Base-by-base conservation (phyloP, 2,888 invertebrate genomes). In the Nomada flava region DNA sequence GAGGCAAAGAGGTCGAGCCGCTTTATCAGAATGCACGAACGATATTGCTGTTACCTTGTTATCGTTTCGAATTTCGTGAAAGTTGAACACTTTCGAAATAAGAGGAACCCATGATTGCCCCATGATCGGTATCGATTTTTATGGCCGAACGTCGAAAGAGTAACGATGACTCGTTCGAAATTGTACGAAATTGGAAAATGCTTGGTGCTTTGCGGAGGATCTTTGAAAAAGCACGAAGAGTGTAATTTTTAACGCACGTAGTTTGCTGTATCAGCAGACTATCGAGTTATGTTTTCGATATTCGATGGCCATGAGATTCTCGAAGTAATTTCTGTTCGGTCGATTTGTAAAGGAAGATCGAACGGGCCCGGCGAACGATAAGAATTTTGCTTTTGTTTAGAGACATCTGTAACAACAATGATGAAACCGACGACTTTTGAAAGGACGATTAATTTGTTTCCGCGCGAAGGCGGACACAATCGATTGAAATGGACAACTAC, bases 401-500 rank as follows among this genome's bases (percentile, higher is more conserved):
- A 36, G 7, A 36, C 36, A 36, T 36, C 36, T 36, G 36, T 36
- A 36, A 36, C 36, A 36, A 36, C 36, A 36, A 7, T 36, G 36
- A 42, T 10, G 26, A 69, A 57, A 57, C 3, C 11, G 11, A 42
- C 11, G 26, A n/a, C 18, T 2, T 47, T 47, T 4, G 44, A 55
- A 18, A 23, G 23, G 20, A 42, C 20, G 52, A 36, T 57, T 20
- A n/a, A 47, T 44, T 68, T 36, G 50, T 55, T n/a, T 64, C 44
- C 50, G 11, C 26, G 7, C 67, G 13, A 23, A 71, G 64, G 53
- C 13, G n/a, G 20, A 62, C 52, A n/a, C 26, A 29, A 63, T 64
- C 26, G 15, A 68, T 55, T 57, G 42, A 68, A 76, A 62, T 10
- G 76, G 7, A n/a, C 42, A 9, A 23, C 59, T 18, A 65, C 68